These are phyloP conservation scores for Frankliniella fusca DNA, from an alignment of 2,888 invertebrate species.

Conservation along the genomic window DNA sequence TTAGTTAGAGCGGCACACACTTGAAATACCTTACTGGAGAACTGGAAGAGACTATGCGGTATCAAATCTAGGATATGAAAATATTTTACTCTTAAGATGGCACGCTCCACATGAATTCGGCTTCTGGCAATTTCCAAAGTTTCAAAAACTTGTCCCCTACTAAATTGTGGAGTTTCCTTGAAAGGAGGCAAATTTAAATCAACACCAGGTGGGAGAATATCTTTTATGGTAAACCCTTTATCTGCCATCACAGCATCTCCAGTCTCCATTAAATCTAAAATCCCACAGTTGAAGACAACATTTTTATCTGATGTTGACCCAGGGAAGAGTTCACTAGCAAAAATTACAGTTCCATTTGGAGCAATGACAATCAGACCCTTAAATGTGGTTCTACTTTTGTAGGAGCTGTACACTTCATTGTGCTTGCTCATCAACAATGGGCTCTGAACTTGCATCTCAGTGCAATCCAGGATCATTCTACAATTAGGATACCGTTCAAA, in stretches of 20 bases:
- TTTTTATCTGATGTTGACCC: slow-evolving; percentile 29
- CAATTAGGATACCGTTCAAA: slow-evolving; percentile 24
- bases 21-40: not conserved
- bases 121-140: slow-evolving; percentile 20
- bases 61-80: slow-evolving; percentile 29
- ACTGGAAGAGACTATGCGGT: not conserved
- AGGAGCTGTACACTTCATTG: slow-evolving; percentile 25
- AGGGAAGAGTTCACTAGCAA: slow-evolving; percentile 29
- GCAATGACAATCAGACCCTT: slow-evolving; percentile 31
- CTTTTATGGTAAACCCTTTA: slow-evolving; percentile 31
- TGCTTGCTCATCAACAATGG: slow-evolving; percentile 22
- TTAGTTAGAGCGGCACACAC: not conserved
- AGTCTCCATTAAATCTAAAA: slow-evolving; percentile 11
- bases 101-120: slow-evolving; percentile 29
- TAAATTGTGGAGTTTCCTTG: slow-evolving; percentile 12
- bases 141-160: slow-evolving; percentile 4
- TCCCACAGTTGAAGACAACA: slow-evolving; percentile 19
- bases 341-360: slow-evolving; percentile 30
- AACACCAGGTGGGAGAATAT: slow-evolving; percentile 10
- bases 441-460: slow-evolving; percentile 23
- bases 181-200: not conserved
- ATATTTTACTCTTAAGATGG: slow-evolving; percentile 26
- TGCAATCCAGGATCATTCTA: slow-evolving; percentile 30
- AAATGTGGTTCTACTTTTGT: slow-evolving; percentile 30
- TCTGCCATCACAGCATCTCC: slow-evolving; percentile 31